Evolutionary conservation across 2,888 invertebrate genomes (phyloP), one percentile per base, ranked within the genome.

Genomic region (Habroteleia sp.): DNA sequence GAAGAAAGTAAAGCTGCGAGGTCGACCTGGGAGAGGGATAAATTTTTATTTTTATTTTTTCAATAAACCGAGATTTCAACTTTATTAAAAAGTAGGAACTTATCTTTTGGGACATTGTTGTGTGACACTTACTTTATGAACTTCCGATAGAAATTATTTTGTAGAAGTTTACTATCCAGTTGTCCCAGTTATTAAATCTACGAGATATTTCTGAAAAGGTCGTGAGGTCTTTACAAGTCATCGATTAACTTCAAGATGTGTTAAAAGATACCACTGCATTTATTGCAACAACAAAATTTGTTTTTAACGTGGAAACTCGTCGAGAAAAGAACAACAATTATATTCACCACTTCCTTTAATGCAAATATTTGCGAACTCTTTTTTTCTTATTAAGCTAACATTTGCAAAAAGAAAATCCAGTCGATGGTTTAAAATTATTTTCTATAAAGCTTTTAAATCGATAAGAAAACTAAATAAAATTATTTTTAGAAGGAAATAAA

Each of bases 141-240:
- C 29, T 31, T n/a, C 4, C 27, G 14, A 20, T 29, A 41, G 41
- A 41, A 41, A 56, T 31, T 56, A 56, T 37, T 56, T 56, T 35
- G 41, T 27, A 44, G 29, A 14, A 6, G 29, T 44, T 44, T 33
- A 50, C 33, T 50, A 27, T 46, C 50, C n/a, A 17, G 50, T 50
- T 50, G 35, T 33, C 50, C 35, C 23, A 25, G 50, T 35, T 50
- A 35, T 50, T 50, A 50, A 50, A 50, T 50, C 25, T 8, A 13
- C 8, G 35, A 20, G 48, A 48, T n/a, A 33, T 48, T 3, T 44
- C 27, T 14, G n/a, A 14, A 27, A 27, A 44, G 44, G 13, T 44
- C 14, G 25, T 4, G 14, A 13, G 27, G 25, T 14, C 44, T 44
- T 44, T 27, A 44, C 44, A 44, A 44, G 27, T 14, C 27, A 44